phyloP scores from a whole-genome alignment of 1,140 invertebrate species.

The Bombus impatiens region DNA sequence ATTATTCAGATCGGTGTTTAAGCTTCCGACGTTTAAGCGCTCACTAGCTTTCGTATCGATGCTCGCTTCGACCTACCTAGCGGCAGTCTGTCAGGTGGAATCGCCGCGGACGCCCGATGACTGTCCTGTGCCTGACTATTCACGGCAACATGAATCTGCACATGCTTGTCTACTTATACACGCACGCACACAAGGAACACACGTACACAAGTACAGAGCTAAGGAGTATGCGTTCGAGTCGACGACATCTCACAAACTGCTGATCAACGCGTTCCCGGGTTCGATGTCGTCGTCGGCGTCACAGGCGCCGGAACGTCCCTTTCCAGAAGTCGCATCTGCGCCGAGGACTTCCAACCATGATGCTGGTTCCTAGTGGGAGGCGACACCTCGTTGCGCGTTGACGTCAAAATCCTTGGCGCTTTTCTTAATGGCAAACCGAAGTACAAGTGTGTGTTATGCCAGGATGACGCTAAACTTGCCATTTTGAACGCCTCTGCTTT shows the following conservation, averaged over 20 bases:
- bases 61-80: neutral
- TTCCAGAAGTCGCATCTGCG: conserved; percentile 66
- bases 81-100: neutral
- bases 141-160: conserved; percentile 1
- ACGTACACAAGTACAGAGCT: neutral
- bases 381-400: conserved; percentile 15
- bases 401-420: conserved; percentile 34
- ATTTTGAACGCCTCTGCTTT: neutral
- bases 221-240: conserved; percentile 31
- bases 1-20: neutral
- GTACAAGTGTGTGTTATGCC: neutral
- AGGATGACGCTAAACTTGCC: neutral
- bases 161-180: conserved; percentile 10
- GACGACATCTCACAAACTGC: conserved; percentile 65
- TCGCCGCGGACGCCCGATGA: neutral
- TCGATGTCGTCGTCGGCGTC: conserved; percentile 20
- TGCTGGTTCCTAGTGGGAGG: conserved; percentile 52
- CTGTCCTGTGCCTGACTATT: neutral
- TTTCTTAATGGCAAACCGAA: conserved; percentile 23
- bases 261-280: conserved; percentile 46
- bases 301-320: conserved; percentile 42
- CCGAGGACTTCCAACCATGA: conserved; percentile 60
- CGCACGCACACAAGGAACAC: neutral
- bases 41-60: neutral
- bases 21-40: neutral